These are phyloP conservation scores for Anguilla japonica DNA, from an alignment of 2,113 vertebrate species.

Conservation along the genomic window DNA sequence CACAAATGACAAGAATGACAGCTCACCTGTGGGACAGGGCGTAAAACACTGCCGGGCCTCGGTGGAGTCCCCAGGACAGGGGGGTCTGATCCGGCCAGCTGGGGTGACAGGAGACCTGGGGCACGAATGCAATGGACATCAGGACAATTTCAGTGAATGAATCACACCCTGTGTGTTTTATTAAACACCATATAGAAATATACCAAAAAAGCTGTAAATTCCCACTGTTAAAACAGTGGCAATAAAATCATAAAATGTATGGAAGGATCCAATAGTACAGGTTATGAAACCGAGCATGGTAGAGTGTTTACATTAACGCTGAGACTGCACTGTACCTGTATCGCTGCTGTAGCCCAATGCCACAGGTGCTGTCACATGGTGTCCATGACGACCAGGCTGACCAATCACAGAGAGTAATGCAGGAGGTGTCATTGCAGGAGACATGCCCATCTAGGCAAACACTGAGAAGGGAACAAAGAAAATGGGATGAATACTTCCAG, in stretches of 20 bases:
- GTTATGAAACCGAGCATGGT: too few species aligned
- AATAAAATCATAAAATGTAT: too few species aligned
- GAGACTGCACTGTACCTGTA: slow-evolving; percentile 71
- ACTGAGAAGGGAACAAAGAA: slow-evolving; percentile 53
- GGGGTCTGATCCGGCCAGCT: slow-evolving; percentile 48
- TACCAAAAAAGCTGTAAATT: too few species aligned
- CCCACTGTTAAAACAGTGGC: too few species aligned
- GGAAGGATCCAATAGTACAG: too few species aligned
- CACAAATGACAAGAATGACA: too few species aligned
- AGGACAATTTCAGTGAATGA: too few species aligned
- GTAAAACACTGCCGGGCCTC: slow-evolving; percentile 72
- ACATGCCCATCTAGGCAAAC: slow-evolving; percentile 71
- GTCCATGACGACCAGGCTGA: slow-evolving; percentile 86
- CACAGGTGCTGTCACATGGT: slow-evolving; percentile 76
- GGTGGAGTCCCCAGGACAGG: slow-evolving; percentile 72
- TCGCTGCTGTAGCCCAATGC: slow-evolving; percentile 73
- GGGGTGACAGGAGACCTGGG: slow-evolving; percentile 75
- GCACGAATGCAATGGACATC: neutral
- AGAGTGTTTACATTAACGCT: too few species aligned
- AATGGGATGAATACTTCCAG: neutral
- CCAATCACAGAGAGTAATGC: slow-evolving; percentile 77
- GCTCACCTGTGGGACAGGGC: slow-evolving; percentile 68
- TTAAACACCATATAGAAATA: too few species aligned
- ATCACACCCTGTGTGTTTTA: neutral
- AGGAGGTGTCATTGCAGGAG: slow-evolving; percentile 68